Evolutionary conservation across 2,797 vertebrate species (phyloP).

Genomic region (Choloepus didactylus): DNA sequence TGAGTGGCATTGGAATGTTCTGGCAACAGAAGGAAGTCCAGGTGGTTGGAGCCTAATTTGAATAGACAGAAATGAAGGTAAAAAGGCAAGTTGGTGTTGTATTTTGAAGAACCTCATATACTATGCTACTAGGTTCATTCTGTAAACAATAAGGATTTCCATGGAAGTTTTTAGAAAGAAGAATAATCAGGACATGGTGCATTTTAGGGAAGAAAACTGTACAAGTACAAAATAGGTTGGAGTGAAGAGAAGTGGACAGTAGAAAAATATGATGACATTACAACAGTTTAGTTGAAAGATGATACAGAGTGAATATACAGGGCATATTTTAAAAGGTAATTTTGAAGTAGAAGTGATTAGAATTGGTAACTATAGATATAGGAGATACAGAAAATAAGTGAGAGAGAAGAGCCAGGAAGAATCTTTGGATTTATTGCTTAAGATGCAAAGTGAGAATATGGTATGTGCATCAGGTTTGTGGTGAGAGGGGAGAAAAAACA

Average conservation of each 20-base stretch:
- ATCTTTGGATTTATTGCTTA: neutral
- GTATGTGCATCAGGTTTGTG: neutral
- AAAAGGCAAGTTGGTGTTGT: neutral
- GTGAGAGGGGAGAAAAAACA: neutral
- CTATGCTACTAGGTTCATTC: neutral
- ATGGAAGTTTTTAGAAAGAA: neutral
- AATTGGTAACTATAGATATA: neutral
- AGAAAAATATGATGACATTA: neutral
- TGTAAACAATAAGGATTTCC: neutral
- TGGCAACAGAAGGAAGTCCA: neutral
- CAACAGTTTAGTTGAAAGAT: neutral
- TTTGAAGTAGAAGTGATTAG: neutral
- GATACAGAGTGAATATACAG: neutral
- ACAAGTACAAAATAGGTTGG: neutral
- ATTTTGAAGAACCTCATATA: neutral
- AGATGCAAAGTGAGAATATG: fast-evolving
- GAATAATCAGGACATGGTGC: neutral
- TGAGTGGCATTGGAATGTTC: neutral
- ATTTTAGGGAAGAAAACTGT: neutral
- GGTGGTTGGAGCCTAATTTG: too few relatives aligned
- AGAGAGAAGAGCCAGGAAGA: neutral
- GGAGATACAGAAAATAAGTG: neutral
- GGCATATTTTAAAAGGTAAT: neutral
- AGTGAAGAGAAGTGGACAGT: neutral
- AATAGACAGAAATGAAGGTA: neutral